A percentile compares a stretch with the other conserved stretches of the same genome.
These are phyloP conservation scores for Crotalus adamanteus DNA, from an alignment of 2,797 vertebrate genomes.

Conservation along the genomic window DNA sequence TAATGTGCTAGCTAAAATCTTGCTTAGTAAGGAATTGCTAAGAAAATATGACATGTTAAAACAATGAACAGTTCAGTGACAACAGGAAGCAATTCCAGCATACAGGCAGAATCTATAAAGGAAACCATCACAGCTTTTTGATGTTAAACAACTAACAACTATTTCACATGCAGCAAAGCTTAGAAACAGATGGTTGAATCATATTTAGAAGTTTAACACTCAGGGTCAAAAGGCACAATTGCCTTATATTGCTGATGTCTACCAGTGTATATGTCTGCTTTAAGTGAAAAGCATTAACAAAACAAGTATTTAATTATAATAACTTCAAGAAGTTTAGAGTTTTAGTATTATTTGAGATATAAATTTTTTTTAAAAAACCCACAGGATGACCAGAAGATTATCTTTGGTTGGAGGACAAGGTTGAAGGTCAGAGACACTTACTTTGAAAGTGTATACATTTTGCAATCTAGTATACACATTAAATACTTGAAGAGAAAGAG, in stretches of 20 bases:
- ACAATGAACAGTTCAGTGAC: slow-evolving; percentile 67
- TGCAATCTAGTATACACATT: slow-evolving; percentile 60
- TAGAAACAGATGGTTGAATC: slow-evolving; percentile 67
- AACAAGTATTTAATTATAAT: slow-evolving; percentile 10
- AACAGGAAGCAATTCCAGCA: slow-evolving; percentile 75
- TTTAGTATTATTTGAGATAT: slow-evolving; percentile 32
- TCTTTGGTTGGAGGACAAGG: slow-evolving; percentile 42
- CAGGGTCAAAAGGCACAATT: slow-evolving; percentile 65
- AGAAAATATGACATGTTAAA: slow-evolving; percentile 72
- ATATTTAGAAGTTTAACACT: slow-evolving; percentile 73
- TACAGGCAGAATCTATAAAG: slow-evolving; percentile 72
- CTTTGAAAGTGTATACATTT: slow-evolving; percentile 70
- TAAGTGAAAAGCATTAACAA: slow-evolving; percentile 45
- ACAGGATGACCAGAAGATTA: slow-evolving; percentile 15
- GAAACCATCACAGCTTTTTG: slow-evolving; percentile 73
- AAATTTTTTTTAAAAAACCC: slow-evolving; percentile 21
- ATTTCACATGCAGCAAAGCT: slow-evolving; percentile 72
- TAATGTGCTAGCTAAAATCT: slow-evolving; percentile 61
- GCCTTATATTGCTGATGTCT: slow-evolving; percentile 54
- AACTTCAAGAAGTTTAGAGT: slow-evolving; percentile 31
- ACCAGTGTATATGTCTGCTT: slow-evolving; percentile 44
- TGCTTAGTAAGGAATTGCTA: slow-evolving; percentile 66
- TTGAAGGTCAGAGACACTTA: slow-evolving; percentile 66
- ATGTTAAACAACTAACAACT: slow-evolving; percentile 71
- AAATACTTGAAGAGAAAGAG: slow-evolving; percentile 55